A percentile compares a stretch with the other conserved stretches of the same genome.
phyloP scores from a whole-genome alignment of 2,797 vertebrate species.

The Lagocephalus sceleratus region DNA sequence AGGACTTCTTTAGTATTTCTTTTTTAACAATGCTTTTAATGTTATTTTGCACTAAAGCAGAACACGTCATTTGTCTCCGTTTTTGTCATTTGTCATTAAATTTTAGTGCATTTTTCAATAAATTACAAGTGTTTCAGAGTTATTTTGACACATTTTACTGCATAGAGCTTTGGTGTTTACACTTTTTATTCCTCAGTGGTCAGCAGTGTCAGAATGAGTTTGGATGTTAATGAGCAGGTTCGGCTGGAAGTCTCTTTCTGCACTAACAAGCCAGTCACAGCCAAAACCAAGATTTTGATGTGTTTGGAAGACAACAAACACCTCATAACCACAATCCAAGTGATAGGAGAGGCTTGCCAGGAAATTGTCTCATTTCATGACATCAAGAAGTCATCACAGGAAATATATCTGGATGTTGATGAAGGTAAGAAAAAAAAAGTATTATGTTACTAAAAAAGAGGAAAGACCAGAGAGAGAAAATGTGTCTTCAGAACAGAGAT shows the following conservation, averaged over 20 bases:
- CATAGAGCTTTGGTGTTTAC: neutral
- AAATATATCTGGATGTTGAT: constrained; percentile 56
- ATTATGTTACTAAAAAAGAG: neutral
- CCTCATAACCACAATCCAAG: constrained; percentile 68
- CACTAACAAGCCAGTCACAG: constrained; percentile 60
- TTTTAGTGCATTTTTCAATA: too few species aligned
- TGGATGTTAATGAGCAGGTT: constrained; percentile 65
- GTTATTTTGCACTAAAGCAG: too few species aligned
- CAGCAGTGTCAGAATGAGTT: constrained; percentile 64
- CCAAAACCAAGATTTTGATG: constrained; percentile 71
- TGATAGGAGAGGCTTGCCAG: constrained; percentile 81
- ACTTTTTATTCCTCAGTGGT: constrained; percentile 20
- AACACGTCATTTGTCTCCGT: too few species aligned
- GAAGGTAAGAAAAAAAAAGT: constrained; percentile 36
- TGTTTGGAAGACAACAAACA: constrained; percentile 79
- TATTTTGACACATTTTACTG: too few species aligned
- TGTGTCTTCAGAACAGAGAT: too few species aligned
- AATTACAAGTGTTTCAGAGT: too few species aligned
- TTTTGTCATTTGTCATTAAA: too few species aligned
- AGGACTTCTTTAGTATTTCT: too few species aligned
- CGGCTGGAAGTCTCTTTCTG: constrained; percentile 81
- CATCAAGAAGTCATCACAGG: constrained; percentile 48
- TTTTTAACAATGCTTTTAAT: too few species aligned
- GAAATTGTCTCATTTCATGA: constrained; percentile 83
- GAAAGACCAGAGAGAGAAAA: neutral